A percentile compares a stretch with the other conserved stretches of the same genome.
These are phyloP conservation scores for Volucella inflata DNA, from an alignment of 2,888 invertebrate genomes.

Conservation along the genomic window DNA sequence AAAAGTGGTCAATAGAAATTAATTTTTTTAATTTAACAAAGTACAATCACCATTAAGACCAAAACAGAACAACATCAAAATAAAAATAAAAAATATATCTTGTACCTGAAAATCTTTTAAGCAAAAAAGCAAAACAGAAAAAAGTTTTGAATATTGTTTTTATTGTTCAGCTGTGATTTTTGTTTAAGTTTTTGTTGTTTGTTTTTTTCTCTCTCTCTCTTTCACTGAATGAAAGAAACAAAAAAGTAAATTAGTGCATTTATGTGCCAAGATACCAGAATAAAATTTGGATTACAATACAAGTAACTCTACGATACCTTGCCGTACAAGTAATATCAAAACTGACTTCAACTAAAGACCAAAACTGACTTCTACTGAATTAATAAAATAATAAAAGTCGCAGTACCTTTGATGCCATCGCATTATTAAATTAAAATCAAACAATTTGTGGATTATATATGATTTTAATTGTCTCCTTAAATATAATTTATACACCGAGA, in stretches of 20 bases:
- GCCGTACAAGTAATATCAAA: slow-evolving; percentile 48
- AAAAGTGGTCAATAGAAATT: slow-evolving; percentile 63
- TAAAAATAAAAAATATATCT: slow-evolving; percentile 24
- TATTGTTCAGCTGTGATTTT: slow-evolving; percentile 70
- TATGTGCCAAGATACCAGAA: slow-evolving; percentile 56
- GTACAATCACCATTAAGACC: slow-evolving; percentile 36
- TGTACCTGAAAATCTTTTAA: slow-evolving; percentile 71
- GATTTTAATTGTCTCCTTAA: slow-evolving; percentile 67
- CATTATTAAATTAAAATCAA: slow-evolving; percentile 76
- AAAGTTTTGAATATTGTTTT: slow-evolving; percentile 48
- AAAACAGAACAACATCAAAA: slow-evolving; percentile 33
- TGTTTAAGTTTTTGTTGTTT: slow-evolving; percentile 63
- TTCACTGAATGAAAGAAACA: not conserved
- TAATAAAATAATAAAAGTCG: slow-evolving; percentile 65
- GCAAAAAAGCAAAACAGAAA: slow-evolving; percentile 18
- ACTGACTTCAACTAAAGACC: slow-evolving; percentile 54
- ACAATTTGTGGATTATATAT: slow-evolving; percentile 74
- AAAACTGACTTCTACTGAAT: slow-evolving; percentile 56
- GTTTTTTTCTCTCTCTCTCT: slow-evolving; percentile 50
- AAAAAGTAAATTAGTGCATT: slow-evolving; percentile 49
- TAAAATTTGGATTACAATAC: slow-evolving; percentile 55
- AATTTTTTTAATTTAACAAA: slow-evolving; percentile 49
- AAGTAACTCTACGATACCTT: slow-evolving; percentile 43
- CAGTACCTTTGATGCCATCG: slow-evolving; percentile 75
- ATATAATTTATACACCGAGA: slow-evolving; percentile 30